These are phyloP conservation scores for Euphonia xanthogaster DNA, from an alignment of 2,797 vertebrate species.

Conservation along the genomic window DNA sequence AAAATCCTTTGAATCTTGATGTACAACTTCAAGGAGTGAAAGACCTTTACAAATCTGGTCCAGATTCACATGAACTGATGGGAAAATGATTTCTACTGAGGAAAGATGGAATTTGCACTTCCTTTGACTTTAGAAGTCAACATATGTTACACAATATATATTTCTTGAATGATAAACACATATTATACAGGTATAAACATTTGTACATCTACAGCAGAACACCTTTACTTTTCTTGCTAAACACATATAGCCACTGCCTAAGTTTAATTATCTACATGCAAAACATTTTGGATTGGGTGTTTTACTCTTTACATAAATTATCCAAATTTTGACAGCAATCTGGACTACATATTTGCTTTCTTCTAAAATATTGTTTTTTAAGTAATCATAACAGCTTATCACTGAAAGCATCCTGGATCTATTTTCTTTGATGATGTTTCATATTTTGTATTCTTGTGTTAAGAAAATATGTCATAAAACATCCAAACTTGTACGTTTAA, in stretches of 20 bases:
- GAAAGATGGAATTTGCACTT: neutral
- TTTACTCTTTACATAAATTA: slow-evolving; percentile 35
- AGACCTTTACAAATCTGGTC: neutral
- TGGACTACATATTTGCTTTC: slow-evolving; percentile 40
- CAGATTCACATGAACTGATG: neutral
- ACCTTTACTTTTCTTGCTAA: neutral
- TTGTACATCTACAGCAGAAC: neutral
- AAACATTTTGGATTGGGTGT: neutral
- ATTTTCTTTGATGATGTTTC: slow-evolving; percentile 17
- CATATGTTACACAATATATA: neutral
- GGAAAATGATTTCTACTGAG: neutral
- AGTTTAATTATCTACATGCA: neutral
- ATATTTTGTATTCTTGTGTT: neutral
- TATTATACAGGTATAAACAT: neutral
- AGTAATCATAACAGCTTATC: slow-evolving; percentile 46
- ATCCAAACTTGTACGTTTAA: neutral
- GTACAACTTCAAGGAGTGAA: neutral
- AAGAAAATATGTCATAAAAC: slow-evolving; percentile 43
- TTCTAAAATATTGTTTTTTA: slow-evolving; percentile 31
- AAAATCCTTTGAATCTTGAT: neutral
- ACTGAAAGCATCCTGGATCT: slow-evolving; percentile 36
- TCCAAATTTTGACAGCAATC: slow-evolving; percentile 54
- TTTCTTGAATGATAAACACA: neutral
- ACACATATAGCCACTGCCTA: neutral
- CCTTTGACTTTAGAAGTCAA: neutral